Evolutionary conservation across 2,797 vertebrate species (phyloP).

Genomic region (Trematomus bernacchii): DNA sequence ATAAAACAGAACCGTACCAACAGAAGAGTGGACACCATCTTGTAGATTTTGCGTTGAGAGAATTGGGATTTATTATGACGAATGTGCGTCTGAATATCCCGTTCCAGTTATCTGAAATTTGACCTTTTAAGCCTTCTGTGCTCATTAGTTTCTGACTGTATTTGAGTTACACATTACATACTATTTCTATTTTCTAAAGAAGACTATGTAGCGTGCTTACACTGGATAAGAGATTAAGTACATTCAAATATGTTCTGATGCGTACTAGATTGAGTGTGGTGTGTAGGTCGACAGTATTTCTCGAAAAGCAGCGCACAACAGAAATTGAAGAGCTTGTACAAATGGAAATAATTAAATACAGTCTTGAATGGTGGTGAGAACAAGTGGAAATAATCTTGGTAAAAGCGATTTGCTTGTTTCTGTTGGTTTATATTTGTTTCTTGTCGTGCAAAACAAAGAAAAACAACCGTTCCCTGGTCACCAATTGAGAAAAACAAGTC

Average conservation of each 20-base stretch:
- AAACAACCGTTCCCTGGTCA: not conserved
- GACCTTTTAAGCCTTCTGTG: not conserved
- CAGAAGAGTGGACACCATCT: not conserved
- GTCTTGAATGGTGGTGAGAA: no score
- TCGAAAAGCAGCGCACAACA: not conserved
- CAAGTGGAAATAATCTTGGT: no score
- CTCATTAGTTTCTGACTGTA: not conserved
- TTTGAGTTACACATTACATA: not conserved
- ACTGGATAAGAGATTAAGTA: not conserved
- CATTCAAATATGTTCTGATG: not conserved
- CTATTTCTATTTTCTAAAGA: not conserved
- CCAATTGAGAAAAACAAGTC: not conserved
- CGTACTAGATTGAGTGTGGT: not conserved
- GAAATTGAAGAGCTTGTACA: not conserved
- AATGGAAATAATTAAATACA: no score
- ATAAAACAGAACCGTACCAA: not conserved
- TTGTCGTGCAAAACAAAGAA: not conserved
- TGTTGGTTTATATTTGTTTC: slow-evolving; percentile 2
- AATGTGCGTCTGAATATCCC: not conserved
- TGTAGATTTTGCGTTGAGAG: not conserved
- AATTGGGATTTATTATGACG: not conserved
- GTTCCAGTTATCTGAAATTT: not conserved
- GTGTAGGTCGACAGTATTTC: no score
- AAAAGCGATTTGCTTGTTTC: not conserved
- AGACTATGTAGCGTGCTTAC: no score